Conservation (phyloP, 2,797 vertebrate genomes). For the Diplodus puntazzo region DNA sequence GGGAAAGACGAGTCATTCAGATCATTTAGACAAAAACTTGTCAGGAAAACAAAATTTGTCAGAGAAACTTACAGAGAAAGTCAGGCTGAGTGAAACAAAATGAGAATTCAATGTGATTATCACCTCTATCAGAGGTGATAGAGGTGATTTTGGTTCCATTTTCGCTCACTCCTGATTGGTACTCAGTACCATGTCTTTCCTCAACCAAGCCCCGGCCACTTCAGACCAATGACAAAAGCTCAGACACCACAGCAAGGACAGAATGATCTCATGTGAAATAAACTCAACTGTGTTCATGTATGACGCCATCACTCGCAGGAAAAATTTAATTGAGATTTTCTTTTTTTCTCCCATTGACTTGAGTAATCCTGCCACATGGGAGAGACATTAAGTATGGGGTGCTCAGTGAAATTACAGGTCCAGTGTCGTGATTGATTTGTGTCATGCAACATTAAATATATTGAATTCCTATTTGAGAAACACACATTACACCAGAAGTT, state of each 20-base stretch:
- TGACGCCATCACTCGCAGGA: conserved; percentile 13
- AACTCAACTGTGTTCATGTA: neutral
- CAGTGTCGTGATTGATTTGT: conserved; percentile 59
- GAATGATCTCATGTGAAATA: conserved; percentile 2
- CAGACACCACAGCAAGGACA: neutral
- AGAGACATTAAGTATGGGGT: conserved; percentile 46
- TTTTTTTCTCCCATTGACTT: conserved; percentile 52
- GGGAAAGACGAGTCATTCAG: neutral
- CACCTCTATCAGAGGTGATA: neutral
- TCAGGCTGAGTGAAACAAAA: neutral
- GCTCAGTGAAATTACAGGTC: conserved; percentile 50
- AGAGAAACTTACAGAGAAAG: neutral
- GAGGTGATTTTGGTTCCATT: neutral
- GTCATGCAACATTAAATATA: conserved; percentile 71
- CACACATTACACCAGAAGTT: conserved; percentile 53
- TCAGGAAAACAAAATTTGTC: neutral
- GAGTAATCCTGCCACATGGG: conserved; percentile 47
- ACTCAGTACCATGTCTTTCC: neutral
- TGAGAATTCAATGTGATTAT: neutral
- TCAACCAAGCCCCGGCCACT: neutral
- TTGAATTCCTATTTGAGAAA: conserved; percentile 56
- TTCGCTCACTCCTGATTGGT: neutral
- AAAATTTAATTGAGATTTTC: conserved; percentile 11
- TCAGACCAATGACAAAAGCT: neutral
- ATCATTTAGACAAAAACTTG: neutral